Conservation (phyloP, 2,888 invertebrate genomes). For the Imbricaverruca yamaguchii region DNA sequence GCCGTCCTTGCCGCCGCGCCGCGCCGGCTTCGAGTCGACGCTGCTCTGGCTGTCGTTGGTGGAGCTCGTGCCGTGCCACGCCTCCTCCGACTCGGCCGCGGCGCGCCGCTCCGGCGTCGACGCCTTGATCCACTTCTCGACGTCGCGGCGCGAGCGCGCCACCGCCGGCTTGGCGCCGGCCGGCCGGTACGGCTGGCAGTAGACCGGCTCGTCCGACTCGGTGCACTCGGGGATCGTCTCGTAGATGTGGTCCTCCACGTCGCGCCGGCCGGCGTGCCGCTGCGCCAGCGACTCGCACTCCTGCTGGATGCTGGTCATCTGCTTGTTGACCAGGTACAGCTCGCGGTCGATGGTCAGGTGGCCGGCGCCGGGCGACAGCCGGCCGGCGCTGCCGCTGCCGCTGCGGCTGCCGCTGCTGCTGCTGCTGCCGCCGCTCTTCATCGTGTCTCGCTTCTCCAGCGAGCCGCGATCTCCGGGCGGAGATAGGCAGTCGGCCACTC, state of each 20-base stretch:
- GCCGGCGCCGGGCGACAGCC: not conserved
- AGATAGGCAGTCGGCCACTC: not conserved
- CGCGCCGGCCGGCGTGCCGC: not conserved
- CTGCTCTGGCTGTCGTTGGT: slow-evolving; percentile 19
- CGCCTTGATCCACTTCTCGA: not conserved
- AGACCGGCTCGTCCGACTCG: slow-evolving; percentile 55
- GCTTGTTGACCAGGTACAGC: slow-evolving; percentile 27
- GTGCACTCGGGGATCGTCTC: slow-evolving; percentile 51
- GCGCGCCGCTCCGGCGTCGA: not conserved
- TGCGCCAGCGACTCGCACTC: slow-evolving; percentile 28
- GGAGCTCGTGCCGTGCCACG: slow-evolving; percentile 9
- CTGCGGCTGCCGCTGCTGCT: not conserved
- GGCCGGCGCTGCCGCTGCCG: not conserved
- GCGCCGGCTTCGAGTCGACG: slow-evolving; percentile 3
- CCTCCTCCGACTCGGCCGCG: not conserved
- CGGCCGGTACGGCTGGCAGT: slow-evolving; percentile 54
- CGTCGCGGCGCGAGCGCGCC: not conserved
- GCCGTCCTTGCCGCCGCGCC: not conserved
- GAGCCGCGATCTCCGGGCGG: not conserved
- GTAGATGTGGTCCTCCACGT: slow-evolving; percentile 51
- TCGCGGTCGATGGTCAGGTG: slow-evolving; percentile 28
- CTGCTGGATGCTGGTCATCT: slow-evolving; percentile 29
- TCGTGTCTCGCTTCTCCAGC: slow-evolving; percentile 14
- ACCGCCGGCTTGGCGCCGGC: not conserved
- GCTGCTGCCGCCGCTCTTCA: slow-evolving; percentile 16